Base-by-base conservation (phyloP, 2,797 vertebrate genomes). In the Microchirus variegatus region DNA sequence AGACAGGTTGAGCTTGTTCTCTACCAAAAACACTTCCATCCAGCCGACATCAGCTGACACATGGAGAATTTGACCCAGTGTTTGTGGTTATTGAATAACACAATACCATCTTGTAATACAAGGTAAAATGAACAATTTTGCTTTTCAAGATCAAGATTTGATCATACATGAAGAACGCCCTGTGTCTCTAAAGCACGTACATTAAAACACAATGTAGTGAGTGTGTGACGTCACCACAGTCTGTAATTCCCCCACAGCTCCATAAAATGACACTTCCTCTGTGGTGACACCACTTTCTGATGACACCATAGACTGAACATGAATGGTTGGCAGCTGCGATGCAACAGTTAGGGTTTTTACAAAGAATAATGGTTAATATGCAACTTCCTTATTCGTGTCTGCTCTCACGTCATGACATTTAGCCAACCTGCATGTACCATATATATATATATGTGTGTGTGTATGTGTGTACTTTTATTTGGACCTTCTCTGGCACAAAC, bases 1-100 rank as follows among this genome's bases (percentile, higher is more conserved):
- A 52, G 51, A 65, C 69, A 50, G 54, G 79, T 69, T 64, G 15
- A 67, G 72, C 76, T 60, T 56, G 76, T 77, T 80, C 54, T 36
- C 41, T 17, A 13, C 19, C 13, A 19, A 48, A 50, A 66, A 59
- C 55, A 54, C 1, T 0, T 2, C 47, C 47, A 17, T 12, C 10
- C 56, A 45, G 59, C 55, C 56, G 65, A 64, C 67, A 65, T 60
- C 74, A 80, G 66, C 60, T 63, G 80, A 53, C 54, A 11, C 36
- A n/a, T 14, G 40, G 9, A 4, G 14, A 14, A 40, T 22, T 16
- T 9, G 16, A 5, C 22, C 26, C 47, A 17, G 8, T 47, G 41
- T 7, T 35, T 16, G 22, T 7, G 19, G 50, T 11, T 48, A 38
- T 3, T 43, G 19, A 19, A 1, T 18, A 7, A 22, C 17, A 41